These are phyloP conservation scores for Metalampra italica DNA, from an alignment of 2,888 invertebrate species.

Conservation along the genomic window DNA sequence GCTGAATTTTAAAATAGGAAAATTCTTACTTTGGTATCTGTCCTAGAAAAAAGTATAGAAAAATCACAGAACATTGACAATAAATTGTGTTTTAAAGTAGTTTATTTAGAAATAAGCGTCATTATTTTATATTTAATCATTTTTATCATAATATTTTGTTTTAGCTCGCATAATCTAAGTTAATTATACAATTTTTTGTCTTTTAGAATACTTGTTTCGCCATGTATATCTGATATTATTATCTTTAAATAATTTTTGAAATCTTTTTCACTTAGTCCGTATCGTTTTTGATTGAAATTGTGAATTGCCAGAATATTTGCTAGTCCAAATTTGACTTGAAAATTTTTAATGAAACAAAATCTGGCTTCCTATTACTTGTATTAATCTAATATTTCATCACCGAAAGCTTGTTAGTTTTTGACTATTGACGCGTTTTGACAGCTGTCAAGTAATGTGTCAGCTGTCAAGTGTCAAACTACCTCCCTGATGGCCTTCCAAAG, in stretches of 20 bases:
- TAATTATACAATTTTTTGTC: background rate
- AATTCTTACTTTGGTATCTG: no score
- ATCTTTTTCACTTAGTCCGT: background rate
- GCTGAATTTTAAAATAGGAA: no score
- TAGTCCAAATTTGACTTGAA: background rate
- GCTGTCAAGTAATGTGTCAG: background rate
- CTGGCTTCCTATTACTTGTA: background rate
- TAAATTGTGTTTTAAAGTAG: constrained; percentile 17
- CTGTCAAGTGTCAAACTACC: no score
- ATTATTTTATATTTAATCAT: constrained; percentile 18
- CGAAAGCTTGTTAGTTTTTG: background rate
- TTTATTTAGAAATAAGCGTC: constrained; percentile 14
- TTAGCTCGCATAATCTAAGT: constrained; percentile 26
- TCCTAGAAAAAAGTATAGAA: no score
- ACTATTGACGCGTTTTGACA: background rate
- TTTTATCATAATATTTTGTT: constrained; percentile 21
- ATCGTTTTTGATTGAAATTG: background rate
- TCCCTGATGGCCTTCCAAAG: background rate
- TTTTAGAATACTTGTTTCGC: background rate
- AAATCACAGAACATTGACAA: constrained; percentile 8
- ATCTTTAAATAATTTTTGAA: background rate
- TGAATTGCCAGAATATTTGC: background rate
- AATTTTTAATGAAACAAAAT: background rate
- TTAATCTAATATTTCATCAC: background rate
- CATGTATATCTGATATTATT: background rate